Evolutionary conservation across 2,888 invertebrate genomes (phyloP).

Genomic region (Elmis aenea): DNA sequence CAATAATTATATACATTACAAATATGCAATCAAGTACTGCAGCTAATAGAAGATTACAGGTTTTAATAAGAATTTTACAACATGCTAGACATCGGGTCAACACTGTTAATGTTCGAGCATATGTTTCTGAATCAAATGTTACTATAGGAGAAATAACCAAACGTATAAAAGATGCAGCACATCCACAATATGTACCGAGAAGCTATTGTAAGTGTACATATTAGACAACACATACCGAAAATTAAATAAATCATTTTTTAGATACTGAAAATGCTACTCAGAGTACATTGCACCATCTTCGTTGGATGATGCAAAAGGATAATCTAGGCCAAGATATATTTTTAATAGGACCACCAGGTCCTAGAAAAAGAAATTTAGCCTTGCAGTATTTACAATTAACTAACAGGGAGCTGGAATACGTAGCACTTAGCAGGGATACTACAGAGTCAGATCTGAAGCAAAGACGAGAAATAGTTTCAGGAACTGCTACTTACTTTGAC

Average conservation of each 20-base stretch:
- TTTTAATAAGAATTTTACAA: slow-evolving; percentile 31
- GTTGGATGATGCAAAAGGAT: slow-evolving; percentile 98
- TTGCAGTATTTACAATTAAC: slow-evolving; percentile 86
- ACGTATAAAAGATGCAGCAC: slow-evolving; percentile 56
- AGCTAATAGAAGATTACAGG: slow-evolving; percentile 29
- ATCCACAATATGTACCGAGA: slow-evolving; percentile 78
- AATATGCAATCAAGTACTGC: slow-evolving; percentile 29
- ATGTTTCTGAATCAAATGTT: slow-evolving; percentile 53
- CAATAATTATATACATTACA: too few species aligned
- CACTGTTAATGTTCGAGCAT: slow-evolving; percentile 31
- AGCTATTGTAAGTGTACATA: slow-evolving; percentile 65
- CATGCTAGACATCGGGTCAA: slow-evolving; percentile 24
- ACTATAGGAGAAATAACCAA: slow-evolving; percentile 72
- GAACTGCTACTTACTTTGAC: slow-evolving; percentile 89
- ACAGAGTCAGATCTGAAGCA: slow-evolving; percentile 97
- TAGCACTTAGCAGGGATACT: slow-evolving; percentile 90
- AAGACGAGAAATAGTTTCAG: slow-evolving; percentile 81
- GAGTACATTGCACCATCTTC: slow-evolving; percentile 70
- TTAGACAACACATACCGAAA: slow-evolving; percentile 3
- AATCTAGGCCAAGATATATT: slow-evolving; percentile 91
- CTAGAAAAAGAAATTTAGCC: slow-evolving; percentile 73
- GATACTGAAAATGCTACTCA: slow-evolving; percentile 61
- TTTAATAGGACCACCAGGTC: slow-evolving; percentile 86
- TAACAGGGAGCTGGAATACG: slow-evolving; percentile 86
- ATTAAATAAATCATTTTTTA: slow-evolving; percentile 28